These are phyloP conservation scores for Amniataba percoides DNA, from an alignment of 2,797 vertebrate species.

Conservation along the genomic window DNA sequence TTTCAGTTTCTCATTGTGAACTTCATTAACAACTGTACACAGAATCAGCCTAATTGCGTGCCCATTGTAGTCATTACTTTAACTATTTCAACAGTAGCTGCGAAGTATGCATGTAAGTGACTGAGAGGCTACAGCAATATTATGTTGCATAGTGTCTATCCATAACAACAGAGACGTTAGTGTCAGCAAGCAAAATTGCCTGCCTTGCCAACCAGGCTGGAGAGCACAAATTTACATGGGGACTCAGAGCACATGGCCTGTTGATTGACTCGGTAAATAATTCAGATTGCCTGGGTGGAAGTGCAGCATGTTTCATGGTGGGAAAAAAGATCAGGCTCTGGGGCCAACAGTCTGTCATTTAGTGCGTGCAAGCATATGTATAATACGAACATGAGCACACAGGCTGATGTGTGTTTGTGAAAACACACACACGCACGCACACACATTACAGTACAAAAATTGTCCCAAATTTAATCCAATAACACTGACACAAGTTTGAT, in stretches of 20 bases:
- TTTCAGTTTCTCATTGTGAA: conserved; percentile 5
- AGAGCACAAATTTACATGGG: conserved; percentile 62
- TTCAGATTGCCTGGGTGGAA: conserved; percentile 68
- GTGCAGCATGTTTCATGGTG: conserved; percentile 54
- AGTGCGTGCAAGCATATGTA: conserved; percentile 23
- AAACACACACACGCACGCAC: conserved; percentile 17
- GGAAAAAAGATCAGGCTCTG: conserved; percentile 44
- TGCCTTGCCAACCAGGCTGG: conserved; percentile 51
- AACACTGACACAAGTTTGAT: conserved; percentile 46
- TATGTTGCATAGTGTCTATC: conserved; percentile 56
- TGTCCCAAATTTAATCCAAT: conserved; percentile 41
- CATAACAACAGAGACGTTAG: conserved; percentile 67
- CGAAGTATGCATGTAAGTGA: conserved; percentile 22
- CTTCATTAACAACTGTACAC: conserved; percentile 5
- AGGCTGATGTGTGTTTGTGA: background rate
- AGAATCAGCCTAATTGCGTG: background rate
- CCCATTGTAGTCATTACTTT: background rate
- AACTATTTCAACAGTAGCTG: conserved; percentile 11
- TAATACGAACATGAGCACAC: background rate
- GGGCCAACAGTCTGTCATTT: conserved; percentile 55
- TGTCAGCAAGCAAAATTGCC: conserved; percentile 60
- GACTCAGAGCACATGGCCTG: conserved; percentile 52
- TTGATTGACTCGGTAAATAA: conserved; percentile 80
- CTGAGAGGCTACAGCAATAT: conserved; percentile 46
- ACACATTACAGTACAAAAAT: conserved; percentile 12